Base-by-base conservation (phyloP, 2,113 vertebrate genomes). In the Calidris pygmaea region DNA sequence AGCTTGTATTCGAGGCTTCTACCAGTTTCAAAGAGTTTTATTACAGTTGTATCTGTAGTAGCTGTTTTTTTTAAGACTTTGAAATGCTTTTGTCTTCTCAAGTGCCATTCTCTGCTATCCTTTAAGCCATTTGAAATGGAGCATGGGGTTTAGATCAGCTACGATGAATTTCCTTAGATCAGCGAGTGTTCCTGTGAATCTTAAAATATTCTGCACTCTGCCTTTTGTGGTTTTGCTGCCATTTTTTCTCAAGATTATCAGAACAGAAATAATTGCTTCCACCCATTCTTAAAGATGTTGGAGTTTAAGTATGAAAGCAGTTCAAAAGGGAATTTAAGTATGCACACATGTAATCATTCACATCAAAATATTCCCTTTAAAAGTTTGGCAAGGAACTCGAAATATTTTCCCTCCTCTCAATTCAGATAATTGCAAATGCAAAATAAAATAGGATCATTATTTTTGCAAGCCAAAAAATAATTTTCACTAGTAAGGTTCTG, bases 101-200 rank as follows among this genome's bases (percentile, higher is more conserved):
- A 88, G 72, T 22, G 7, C 79, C 58, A 50, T 90, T 92, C 83
- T 86, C 43, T 89, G 79, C 58, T 88, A 20, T 82, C 80, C 65
- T 91, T 82, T 78, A 91, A 94, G 84, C 72, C 86, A 87, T 87
- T 95, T 78, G 86, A 94, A 96, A 72, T 87, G 39, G 89, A 94
- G 32, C 77, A 89, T 56, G 88, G 3, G 1, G 86, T 94, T 95
- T 94, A 90, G 79, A 94, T 93, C 83, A 94, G 58, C 56, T 92
- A 39, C 21, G 32, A 93, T 92, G 80, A 78, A 89, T 95, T 92
- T 97, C n/a, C 80, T 92, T 84, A 91, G 68, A 95, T 96, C 90
- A 92, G 35, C 0, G 2, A 82, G 45, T 78, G 65, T 94, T 94
- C 55, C 52, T 41, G 45, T 87, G 86, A 82, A 85, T 95, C 73